phyloP scores from a whole-genome alignment of 2,888 invertebrate species.

The Synanthedon tipuliformis region DNA sequence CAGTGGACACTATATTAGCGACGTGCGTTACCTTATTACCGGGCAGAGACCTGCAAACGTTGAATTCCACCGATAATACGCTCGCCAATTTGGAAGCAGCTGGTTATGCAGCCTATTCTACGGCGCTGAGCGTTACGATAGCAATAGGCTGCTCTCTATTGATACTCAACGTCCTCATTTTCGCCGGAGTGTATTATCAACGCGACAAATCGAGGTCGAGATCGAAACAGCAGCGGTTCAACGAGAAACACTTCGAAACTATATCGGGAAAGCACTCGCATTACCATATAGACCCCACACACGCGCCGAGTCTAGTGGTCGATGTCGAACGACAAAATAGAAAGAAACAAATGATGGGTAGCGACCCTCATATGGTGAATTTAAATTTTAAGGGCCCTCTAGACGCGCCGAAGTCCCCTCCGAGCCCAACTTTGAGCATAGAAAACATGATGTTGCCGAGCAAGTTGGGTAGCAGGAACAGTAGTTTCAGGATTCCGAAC shows the following conservation, averaged over 20 bases:
- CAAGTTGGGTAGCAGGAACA: constrained; percentile 65
- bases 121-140: constrained; percentile 81
- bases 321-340: constrained; percentile 77
- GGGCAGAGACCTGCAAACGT: constrained; percentile 59
- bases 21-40: constrained; percentile 77
- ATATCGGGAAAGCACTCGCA: constrained; percentile 83
- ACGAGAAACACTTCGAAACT: constrained; percentile 78
- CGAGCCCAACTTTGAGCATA: constrained; percentile 73
- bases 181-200: constrained; percentile 88
- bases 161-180: constrained; percentile 84
- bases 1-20: constrained; percentile 77
- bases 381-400: constrained; percentile 71
- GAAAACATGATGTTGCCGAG: constrained; percentile 62
- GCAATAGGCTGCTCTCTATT: constrained; percentile 85
- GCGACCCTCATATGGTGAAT: constrained; percentile 65
- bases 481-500: constrained; percentile 58
- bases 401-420: constrained; percentile 70
- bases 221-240: constrained; percentile 79
- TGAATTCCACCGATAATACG: constrained; percentile 75
- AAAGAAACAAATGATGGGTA: constrained; percentile 56
- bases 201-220: constrained; percentile 76
- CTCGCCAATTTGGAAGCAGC: constrained; percentile 84
- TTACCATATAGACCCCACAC: constrained; percentile 80
- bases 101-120: constrained; percentile 80
- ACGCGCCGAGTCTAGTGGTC: constrained; percentile 84